Evolutionary conservation across 2,888 invertebrate genomes (phyloP), one percentile per base, ranked within the genome.

Genomic region (Venusia cambrica): DNA sequence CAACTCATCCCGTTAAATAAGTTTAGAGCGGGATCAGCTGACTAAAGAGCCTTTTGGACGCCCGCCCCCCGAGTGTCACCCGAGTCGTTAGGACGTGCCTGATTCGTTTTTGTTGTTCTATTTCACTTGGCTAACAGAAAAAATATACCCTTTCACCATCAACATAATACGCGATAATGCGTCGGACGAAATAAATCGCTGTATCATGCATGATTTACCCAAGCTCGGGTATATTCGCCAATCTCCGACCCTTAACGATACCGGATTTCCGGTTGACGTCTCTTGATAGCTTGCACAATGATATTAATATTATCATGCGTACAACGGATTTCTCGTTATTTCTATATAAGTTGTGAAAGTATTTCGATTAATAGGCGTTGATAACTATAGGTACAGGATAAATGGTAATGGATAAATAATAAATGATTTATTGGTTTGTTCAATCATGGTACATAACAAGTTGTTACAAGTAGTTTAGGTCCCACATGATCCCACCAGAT

Each of bases 61-160:
- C 39, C 55, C 54, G 53, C 51, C 57, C 46, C 61, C 60, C 51
- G 61, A 58, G 54, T 71, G 68, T 70, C 67, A 47, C 54, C 57
- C 51, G 52, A 58, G 53, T 72, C 70, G 70, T 74, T 71, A 71
- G 64, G 54, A 52, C 45, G 57, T 57, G 54, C 51, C 62, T 75
- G 71, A 81, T 76, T 77, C 69, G 67, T 72, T 79, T 76, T 76
- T 73, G 71, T 69, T 60, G 59, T 45, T 55, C 51, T 52, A 66
- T 64, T 65, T 39, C 51, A 35, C 19, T 22, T 26, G 8, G 10
- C 22, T 22, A 9, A 12, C 10, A 47, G 51, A 48, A 51, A 51
- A 54, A 49, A 50, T 48, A 48, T 39, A 30, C 41, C 32, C 43
- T 31, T 15, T 37, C 33, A 27, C 50, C 31, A 48, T 47, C 44